Percentiles rank a stretch among this genome's conserved stretches.
Conservation (phyloP, 2,797 vertebrate genomes). For the Phoebastria nigripes region DNA sequence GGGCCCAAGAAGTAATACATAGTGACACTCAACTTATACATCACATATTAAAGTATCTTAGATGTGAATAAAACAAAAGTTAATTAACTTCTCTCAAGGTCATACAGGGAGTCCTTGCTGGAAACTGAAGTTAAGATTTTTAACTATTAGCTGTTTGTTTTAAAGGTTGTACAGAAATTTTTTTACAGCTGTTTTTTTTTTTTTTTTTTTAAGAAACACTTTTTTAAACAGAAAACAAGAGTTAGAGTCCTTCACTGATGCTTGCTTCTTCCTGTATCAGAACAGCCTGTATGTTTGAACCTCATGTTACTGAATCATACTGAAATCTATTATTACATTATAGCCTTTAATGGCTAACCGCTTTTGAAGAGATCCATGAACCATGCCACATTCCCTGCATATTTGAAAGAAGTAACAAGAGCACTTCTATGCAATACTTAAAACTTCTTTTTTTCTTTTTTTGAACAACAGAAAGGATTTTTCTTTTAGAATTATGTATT, state of each 20-base stretch:
- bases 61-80: neutral
- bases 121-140: neutral
- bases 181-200: neutral
- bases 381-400: fast-evolving
- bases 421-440: neutral
- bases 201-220: neutral
- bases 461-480: neutral
- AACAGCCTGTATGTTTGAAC: neutral
- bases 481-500: neutral
- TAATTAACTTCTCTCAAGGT: neutral
- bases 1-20: neutral
- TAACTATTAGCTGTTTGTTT: neutral
- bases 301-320: neutral
- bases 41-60: neutral
- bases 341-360: neutral
- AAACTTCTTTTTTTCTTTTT: neutral
- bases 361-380: neutral
- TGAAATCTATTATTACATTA: neutral
- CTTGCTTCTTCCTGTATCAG: neutral
- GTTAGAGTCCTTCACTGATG: neutral
- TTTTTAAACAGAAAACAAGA: neutral
- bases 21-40: neutral
- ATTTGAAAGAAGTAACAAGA: neutral
- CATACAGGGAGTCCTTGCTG: neutral
- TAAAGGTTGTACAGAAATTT: neutral